Evolutionary conservation across 30 jellyfish, hydroid and myxozoan genomes (phyloP), one percentile per base, ranked within the genome.

Genomic region (Clytia hemisphaerica): DNA sequence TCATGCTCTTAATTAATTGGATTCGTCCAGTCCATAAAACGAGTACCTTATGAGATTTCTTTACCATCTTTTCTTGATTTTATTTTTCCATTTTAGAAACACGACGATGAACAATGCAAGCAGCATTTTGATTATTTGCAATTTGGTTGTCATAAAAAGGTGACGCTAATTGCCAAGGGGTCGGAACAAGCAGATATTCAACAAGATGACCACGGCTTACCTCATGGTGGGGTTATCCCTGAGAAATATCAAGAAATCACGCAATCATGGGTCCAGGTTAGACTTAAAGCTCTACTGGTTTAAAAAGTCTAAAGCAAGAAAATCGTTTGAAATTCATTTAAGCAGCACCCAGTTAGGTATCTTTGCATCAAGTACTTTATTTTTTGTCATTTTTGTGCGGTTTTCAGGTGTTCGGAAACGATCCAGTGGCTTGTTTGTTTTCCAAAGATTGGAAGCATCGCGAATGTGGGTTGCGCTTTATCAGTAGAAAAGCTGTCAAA

Each of bases 381-480:
- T n/a, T n/a, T n/a, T n/a, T n/a, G n/a, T n/a, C n/a, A n/a, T n/a
- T n/a, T n/a, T n/a, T n/a, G n/a, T n/a, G n/a, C n/a, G n/a, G n/a
- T 37, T 34, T 61, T 28, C 30, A 89, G 98, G 61, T 80, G 27
- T 89, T 89, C 48, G 95, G 98, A 31, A 63, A 51, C 33, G 98
- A 89, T 37, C 73, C 92, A 74, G 95, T 89, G 5, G 95, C 98
- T 12, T 89, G 98, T 63, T 77, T 89, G 29, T 84, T 89, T 12
- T 89, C 98, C 15, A 59, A 80, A 28, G 98, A 89, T 40, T 89
- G 98, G 98, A 89, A 89, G 45, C 84, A 71, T 65, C 46, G 98
- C 4, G 98, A 89, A 61, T 75, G 95, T 36, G 98, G 98, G 2
- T 55, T 89, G 59, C 94, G 94, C 26, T 72, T 64, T 71, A 79